Percentiles rank a stretch among this genome's conserved stretches.
Conservation (phyloP, 2,113 vertebrate genomes). For the Sylvilagus bachmani region DNA sequence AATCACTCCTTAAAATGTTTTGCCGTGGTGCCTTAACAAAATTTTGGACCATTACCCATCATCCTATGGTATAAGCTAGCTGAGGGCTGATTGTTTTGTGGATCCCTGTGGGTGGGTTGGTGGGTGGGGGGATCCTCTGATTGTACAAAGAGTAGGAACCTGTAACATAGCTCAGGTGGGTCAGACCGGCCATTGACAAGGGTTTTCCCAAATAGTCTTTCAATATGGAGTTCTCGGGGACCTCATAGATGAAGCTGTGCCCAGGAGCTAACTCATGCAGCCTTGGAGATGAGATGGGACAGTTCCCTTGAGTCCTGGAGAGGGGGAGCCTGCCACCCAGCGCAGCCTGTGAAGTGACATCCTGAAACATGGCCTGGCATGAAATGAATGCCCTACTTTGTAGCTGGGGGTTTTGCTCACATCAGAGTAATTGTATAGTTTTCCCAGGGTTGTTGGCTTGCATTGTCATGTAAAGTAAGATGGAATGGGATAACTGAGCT, state of each 20-base stretch:
- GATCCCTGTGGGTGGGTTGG: background rate
- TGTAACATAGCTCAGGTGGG: background rate
- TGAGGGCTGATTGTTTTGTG: background rate
- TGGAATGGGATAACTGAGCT: background rate
- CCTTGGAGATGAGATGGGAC: background rate
- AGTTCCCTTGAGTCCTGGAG: background rate
- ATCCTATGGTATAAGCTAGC: background rate
- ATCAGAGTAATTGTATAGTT: background rate
- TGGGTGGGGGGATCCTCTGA: background rate
- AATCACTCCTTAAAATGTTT: conserved; percentile 8
- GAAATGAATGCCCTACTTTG: background rate
- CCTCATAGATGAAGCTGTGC: background rate
- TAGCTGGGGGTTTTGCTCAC: background rate
- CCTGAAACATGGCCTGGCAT: background rate
- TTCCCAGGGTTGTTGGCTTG: background rate
- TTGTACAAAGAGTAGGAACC: background rate
- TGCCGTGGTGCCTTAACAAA: background rate
- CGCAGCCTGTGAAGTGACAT: background rate
- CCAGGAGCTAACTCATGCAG: background rate
- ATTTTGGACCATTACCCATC: fast-evolving
- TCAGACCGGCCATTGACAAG: background rate
- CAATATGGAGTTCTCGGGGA: background rate
- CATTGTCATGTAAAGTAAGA: background rate
- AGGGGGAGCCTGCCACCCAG: background rate
- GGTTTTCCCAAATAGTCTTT: background rate